Evolutionary conservation across 1,140 invertebrate genomes (phyloP), one percentile per base, ranked within the genome.

Genomic region (Sogatella furcifera): DNA sequence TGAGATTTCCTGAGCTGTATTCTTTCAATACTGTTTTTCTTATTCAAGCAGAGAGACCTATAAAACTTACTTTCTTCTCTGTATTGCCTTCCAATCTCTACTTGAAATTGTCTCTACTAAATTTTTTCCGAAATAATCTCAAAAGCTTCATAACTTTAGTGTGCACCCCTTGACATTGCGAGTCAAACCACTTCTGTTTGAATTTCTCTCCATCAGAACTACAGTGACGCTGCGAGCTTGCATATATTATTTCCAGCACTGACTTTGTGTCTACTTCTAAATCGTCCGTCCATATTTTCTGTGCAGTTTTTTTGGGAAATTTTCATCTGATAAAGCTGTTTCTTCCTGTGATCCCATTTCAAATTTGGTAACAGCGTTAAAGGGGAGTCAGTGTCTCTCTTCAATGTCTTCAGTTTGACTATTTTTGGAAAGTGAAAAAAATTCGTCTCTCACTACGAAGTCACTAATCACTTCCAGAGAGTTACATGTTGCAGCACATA

Each of bases 11-110:
- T 59, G n/a, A 52, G 19, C 19, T 46, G 38, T 17, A 4, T 53
- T 60, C 38, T 53, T 49, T n/a, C 46, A 49, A 60, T 60, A 60
- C n/a, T 52, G 31, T 34, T 11, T 53, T 53, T 60, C 53, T 28
- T 24, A 14, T 60, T 28, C 5, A 19, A 5, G 28, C 49, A 60
- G 9, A 53, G 14, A 3, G 44, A 21, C 24, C 41, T 38, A 38
- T 38, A 38, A 15, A 19, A 17, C 17, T 49, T 49, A 17, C 15
- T 49, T 49, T 49, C 3, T 10, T 17, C 21, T 22, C 21, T 49
- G 5, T 19, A 49, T 19, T 19, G 21, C 21, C 21, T 17, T 19
- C 21, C 49, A 9, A 52, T 58, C n/a, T 24, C n/a, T n/a, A n/a
- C n/a, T n/a, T n/a, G n/a, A n/a, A n/a, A n/a, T n/a, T n/a, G n/a